phyloP scores from a whole-genome alignment of 2,113 vertebrate genomes.

The Charina bottae region DNA sequence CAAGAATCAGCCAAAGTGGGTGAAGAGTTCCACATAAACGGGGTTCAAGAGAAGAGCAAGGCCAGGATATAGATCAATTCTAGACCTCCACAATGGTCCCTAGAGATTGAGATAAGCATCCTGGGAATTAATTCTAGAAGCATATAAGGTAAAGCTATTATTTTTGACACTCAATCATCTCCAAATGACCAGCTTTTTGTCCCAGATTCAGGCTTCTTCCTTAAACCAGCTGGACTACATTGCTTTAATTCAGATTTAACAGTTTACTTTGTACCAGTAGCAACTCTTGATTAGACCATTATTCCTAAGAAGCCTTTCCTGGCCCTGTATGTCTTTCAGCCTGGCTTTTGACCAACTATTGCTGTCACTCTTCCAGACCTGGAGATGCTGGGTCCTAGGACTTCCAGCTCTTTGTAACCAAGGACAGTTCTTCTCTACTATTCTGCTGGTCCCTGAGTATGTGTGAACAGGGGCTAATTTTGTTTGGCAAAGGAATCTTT shows the following conservation, averaged over 20 bases:
- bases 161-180: background rate
- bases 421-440: too few relatives aligned
- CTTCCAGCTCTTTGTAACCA: too few relatives aligned
- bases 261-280: background rate
- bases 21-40: background rate
- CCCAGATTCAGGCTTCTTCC: background rate
- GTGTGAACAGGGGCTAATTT: background rate
- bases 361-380: too few relatives aligned
- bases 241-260: background rate
- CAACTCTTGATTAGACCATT: too few relatives aligned
- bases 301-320: too few relatives aligned
- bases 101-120: background rate
- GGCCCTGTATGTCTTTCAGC: too few relatives aligned
- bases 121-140: background rate
- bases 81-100: background rate
- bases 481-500: background rate
- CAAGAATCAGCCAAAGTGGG: background rate
- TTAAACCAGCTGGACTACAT: background rate
- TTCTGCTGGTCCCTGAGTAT: too few relatives aligned
- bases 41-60: background rate
- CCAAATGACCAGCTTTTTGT: background rate
- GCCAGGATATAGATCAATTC: background rate
- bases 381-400: too few relatives aligned
- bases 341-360: too few relatives aligned
- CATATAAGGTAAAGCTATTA: background rate